Evolutionary conservation across 30 jellyfish, hydroid and myxozoan genomes (phyloP), one percentile per base, ranked within the genome.

Genomic region (Turritopsis rubra): DNA sequence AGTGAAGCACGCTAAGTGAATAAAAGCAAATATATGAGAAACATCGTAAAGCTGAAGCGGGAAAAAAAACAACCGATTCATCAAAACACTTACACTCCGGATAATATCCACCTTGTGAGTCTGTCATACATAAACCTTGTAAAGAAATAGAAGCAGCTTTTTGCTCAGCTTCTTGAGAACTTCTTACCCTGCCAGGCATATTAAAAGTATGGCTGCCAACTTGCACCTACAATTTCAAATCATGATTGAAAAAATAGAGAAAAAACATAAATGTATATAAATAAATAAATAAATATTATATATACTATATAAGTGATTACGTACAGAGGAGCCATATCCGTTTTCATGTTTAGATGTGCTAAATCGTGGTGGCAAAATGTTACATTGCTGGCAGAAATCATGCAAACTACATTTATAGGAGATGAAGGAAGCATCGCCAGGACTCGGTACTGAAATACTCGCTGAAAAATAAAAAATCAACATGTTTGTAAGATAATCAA

Each of bases 371-470:
- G 99, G 99, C 21, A 88, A 88, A 71, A 94, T 88, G 85, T 89
- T 94, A 82, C 99, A 94, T 82, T 94, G 99, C 70, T 94, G 99
- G 68, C 99, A 94, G 87, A 89, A 94, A 81, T 94, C 99, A 66
- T 94, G 99, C n/a, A 94, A 75, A 75, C 99, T 94, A 96, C 99
- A 94, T 88, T 94, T 94, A 84, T 94, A 94, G 17, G 99, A 94
- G 19, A 94, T 94, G 81, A 94, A 94, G 5, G 97, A 89, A 16
- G 88, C 91, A 73, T 94, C 99, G 3, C 97, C 99, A 5, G 96
- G 97, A 71, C 99, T 87, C 31, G 99, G 99, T 23, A 94, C 99
- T 16, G 97, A 90, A 8, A 94, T 94, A 82, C 89, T 87, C 28
- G 95, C 99, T 94, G 84, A 1, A 86, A 81, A 29, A 19, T 0